Evolutionary conservation across 2,888 invertebrate species (phyloP).

Genomic region (Dendrolimus houi): DNA sequence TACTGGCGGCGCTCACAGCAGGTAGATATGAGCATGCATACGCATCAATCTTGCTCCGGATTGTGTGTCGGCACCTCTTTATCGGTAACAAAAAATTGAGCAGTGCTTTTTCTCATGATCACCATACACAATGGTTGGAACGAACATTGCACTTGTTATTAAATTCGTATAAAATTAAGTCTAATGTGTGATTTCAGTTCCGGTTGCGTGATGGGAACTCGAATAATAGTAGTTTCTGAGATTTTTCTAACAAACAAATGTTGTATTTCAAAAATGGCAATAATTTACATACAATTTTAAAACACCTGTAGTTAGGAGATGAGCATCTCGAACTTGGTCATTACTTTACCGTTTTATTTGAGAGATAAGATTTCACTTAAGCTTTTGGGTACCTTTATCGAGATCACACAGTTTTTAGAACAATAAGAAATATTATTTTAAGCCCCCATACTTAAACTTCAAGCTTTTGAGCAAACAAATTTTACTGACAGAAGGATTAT

Average conservation of each 20-base stretch:
- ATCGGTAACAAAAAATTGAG: slow-evolving; percentile 57
- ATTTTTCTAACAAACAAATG: slow-evolving; percentile 33
- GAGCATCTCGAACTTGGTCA: slow-evolving; percentile 17
- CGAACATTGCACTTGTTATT: slow-evolving; percentile 69
- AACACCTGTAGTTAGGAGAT: slow-evolving; percentile 29
- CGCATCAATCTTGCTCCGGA: slow-evolving; percentile 65
- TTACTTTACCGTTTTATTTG: background rate
- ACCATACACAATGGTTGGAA: slow-evolving; percentile 49
- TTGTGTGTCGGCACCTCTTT: slow-evolving; percentile 71
- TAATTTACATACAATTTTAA: slow-evolving; percentile 35
- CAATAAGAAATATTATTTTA: background rate
- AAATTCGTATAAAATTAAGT: slow-evolving; percentile 76
- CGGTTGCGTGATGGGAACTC: slow-evolving; percentile 68
- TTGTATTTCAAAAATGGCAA: slow-evolving; percentile 32
- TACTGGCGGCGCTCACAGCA: slow-evolving; percentile 49
- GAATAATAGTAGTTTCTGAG: slow-evolving; percentile 52
- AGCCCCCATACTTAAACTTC: background rate
- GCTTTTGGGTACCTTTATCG: background rate
- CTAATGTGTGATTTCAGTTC: slow-evolving; percentile 73
- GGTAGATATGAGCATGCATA: slow-evolving; percentile 56
- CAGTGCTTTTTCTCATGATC: slow-evolving; percentile 63
- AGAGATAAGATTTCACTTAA: background rate
- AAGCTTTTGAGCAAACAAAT: too few relatives aligned
- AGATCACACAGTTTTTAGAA: background rate
- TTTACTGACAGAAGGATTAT: too few relatives aligned